Base-by-base conservation (phyloP, 2,888 invertebrate genomes). In the Coremacera marginata region DNA sequence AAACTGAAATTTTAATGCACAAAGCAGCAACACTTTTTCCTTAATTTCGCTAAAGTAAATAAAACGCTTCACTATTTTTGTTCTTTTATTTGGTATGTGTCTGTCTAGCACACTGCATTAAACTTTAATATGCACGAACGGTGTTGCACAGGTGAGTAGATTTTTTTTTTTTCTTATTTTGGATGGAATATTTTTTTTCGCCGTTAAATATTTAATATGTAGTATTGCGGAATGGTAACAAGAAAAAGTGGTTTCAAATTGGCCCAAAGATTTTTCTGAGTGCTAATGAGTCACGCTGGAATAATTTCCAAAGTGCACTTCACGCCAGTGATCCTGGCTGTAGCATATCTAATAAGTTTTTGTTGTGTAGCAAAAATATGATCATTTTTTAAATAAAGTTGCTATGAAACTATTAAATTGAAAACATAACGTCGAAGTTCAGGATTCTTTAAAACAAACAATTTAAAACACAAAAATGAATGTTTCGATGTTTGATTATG, bases 1-100 rank as follows among this genome's bases (percentile, higher is more conserved):
- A 62, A 63, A 63, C 62, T 73, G 62, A 49, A 62, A 49, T 73
- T 73, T 62, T 62, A 73, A 73, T 73, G 72, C 62, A 34, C 71
- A 71, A 60, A 70, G 19, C 25, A 71, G 57, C 71, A 71, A 57
- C 57, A 22, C 44, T 57, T 37, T 51, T 71, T 37, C 71, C 60
- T 60, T 71, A 71, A 60, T 60, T 60, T 71, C 19, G 60, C 44
- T 44, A 60, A 71, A 37, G 57, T 55, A 44, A 71, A 60, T 57
- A 60, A n/a, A 5, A 57, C 27, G 7, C 31, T 37, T 44, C 14
- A 14, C 11, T 44, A 44, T 44, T 44, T 44, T 44, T 44, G 4
- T 44, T 44, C 1, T 11, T 44, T 44, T 44, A 7, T 44, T 11
- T 11, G 44, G 44, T 14, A 11, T 44, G 11, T 44, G 44, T 44